These are phyloP conservation scores for Phenganax subtilis DNA, from an alignment of 92 coral and sea anemone species.

Conservation along the genomic window DNA sequence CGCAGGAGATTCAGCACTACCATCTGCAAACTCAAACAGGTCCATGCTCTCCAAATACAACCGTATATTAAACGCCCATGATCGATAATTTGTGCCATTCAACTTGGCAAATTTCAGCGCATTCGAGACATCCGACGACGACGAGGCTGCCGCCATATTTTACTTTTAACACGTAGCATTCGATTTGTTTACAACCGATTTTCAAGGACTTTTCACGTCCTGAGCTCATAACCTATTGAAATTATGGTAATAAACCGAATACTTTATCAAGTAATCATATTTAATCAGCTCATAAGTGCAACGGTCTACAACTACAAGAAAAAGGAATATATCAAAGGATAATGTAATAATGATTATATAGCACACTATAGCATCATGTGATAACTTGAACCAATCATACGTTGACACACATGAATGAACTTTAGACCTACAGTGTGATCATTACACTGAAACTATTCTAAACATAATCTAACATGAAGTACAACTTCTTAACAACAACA, in stretches of 20 bases:
- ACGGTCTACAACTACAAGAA: too few relatives aligned
- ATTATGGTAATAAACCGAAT: not conserved
- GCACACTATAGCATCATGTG: not conserved
- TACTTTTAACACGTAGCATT: not conserved
- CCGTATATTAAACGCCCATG: not conserved
- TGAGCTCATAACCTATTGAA: not conserved
- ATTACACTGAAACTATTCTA: not conserved
- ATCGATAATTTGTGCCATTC: slow-evolving; percentile 1
- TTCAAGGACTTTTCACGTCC: slow-evolving; percentile 12
- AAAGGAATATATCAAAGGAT: not conserved
- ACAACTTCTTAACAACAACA: slow-evolving; percentile 7
- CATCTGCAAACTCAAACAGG: too few relatives aligned
- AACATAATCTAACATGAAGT: slow-evolving; percentile 4
- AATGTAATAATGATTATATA: not conserved
- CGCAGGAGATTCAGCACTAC: too few relatives aligned
- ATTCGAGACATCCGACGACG: not conserved
- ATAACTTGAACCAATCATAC: not conserved
- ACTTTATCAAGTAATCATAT: not conserved
- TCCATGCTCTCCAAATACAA: not conserved
- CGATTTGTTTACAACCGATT: not conserved
- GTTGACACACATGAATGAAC: slow-evolving; percentile 2
- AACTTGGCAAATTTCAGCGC: not conserved
- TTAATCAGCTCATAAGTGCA: not conserved
- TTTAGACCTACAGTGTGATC: slow-evolving; percentile 8
- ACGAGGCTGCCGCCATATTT: not conserved